Evolutionary conservation across 2,888 invertebrate species (phyloP).

Genomic region (Drosophila ustulata): DNA sequence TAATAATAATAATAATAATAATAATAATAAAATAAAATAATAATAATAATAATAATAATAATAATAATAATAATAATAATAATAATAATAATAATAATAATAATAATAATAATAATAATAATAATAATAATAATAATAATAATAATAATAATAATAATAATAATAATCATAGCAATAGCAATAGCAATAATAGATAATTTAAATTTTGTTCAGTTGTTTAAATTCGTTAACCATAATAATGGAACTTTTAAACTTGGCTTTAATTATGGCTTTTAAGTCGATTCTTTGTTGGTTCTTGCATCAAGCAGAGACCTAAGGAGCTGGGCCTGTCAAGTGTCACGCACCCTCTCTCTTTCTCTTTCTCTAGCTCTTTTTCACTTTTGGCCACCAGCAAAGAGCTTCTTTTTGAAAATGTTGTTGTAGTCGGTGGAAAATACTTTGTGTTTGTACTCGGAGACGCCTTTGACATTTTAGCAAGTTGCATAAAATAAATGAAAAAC

Average conservation of each 20-base stretch:
- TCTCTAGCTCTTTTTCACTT: neutral
- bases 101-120: too few species aligned
- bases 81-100: too few species aligned
- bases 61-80: too few species aligned
- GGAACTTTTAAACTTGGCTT: conserved; percentile 5
- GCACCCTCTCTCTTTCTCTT: neutral
- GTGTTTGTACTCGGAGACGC: conserved; percentile 33
- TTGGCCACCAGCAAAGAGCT: conserved; percentile 10
- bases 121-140: too few species aligned
- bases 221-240: neutral
- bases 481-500: conserved; percentile 80
- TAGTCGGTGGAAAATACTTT: conserved; percentile 29
- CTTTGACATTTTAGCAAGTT: conserved; percentile 74
- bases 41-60: too few species aligned
- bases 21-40: too few species aligned
- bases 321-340: conserved; percentile 29
- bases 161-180: too few species aligned
- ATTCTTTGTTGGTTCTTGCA: conserved; percentile 15
- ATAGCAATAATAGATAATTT: too few species aligned
- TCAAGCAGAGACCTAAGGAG: neutral
- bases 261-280: conserved; percentile 21
- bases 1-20: too few species aligned
- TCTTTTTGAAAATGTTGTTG: conserved; percentile 8
- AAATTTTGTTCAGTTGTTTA: too few species aligned
- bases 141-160: too few species aligned